Evolutionary conservation across 2,113 vertebrate genomes (phyloP), one percentile per base, ranked within the genome.

Genomic region (Lophura nycthemera): DNA sequence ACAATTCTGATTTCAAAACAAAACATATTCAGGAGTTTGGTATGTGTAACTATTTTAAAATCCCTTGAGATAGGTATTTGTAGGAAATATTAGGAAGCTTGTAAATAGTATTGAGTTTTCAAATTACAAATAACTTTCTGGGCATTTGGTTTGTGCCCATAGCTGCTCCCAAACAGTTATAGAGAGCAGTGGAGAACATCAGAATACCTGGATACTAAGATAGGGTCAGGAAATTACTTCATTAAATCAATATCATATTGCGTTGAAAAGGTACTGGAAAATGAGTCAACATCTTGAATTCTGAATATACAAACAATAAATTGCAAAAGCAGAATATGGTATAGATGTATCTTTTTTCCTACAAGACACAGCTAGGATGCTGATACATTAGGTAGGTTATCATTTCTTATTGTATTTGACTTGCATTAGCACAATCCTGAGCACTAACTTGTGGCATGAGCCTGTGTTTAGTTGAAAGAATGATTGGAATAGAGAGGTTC

Each of bases 261-360:
- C 75, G n/a, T 65, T 82, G 69, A 52, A 92, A 83, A 66, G 11
- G 7, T 47, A 36, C 30, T 82, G 45, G 40, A 86, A 86, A 85
- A 43, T 89, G 70, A 90, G 77, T 94, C 34, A 70, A 80, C 66
- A 83, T 70, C 40, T 91, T 81, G 56, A 56, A 70, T 85, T 83
- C 90, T 18, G 64, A 84, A 80, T 67, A n/a, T 24, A 76, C 52
- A 50, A 92, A 59, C 6, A 64, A 57, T 60, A 77, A 75, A 47
- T 57, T n/a, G 32, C 69, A 71, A 87, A 75, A 45, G 75, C 32
- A 13, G 22, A 34, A 50, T 76, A 24, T 20, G 52, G 34, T 20
- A 8, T 30, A 66, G 30, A 43, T 17, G 0, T 45, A 30, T 63
- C 0, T 43, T 56, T 73, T 52, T 45, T 61, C 21, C 42, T 59